Base-by-base conservation (phyloP, 2,888 invertebrate species). In the Nymphalis c-album region DNA sequence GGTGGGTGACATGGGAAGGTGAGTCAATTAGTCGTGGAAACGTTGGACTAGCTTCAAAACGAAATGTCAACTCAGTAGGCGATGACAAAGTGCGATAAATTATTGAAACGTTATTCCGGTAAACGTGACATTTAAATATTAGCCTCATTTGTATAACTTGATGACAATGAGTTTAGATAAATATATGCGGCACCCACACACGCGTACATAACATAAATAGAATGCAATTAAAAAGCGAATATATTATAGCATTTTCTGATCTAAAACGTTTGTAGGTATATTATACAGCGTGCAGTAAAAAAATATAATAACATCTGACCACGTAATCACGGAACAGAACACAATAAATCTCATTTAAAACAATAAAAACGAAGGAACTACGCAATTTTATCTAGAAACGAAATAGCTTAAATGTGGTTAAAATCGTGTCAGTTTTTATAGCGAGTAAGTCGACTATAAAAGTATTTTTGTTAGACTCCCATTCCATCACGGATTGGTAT, bases 1-100 rank as follows among this genome's bases (percentile, higher is more conserved):
- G 80, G 80, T 81, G 80, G 77, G 79, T 76, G 79, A 86, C 86
- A 82, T 81, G 84, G 79, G 76, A 85, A 87, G 86, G 84, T 82
- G 82, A 77, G 83, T 80, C 82, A 85, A 88, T 89, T 87, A 88
- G 85, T 67, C 67, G 62, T 62, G 71, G 69, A 63, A 68, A 76
- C 77, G 78, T 82, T 80, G 82, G 79, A 80, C 73, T 72, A 74
- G 80, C 80, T 83, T 82, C 81, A 84, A 86, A 84, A 82, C 76
- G 78, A 80, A 81, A 80, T 71, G 73, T 76, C 77, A 73, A 63
- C 76, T 57, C 10, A 26, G 69, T 57, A 51, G 53, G 65, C 63
- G 67, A 47, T 70, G 70, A 71, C 69, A 70, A 70, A 65, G 55
- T 63, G 35, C 57, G 18, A 18, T 57, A 40, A 45, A 50, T 53